Evolutionary conservation across 2,888 invertebrate species (phyloP), one percentile per base, ranked within the genome.

Genomic region (Sialis lutaria): DNA sequence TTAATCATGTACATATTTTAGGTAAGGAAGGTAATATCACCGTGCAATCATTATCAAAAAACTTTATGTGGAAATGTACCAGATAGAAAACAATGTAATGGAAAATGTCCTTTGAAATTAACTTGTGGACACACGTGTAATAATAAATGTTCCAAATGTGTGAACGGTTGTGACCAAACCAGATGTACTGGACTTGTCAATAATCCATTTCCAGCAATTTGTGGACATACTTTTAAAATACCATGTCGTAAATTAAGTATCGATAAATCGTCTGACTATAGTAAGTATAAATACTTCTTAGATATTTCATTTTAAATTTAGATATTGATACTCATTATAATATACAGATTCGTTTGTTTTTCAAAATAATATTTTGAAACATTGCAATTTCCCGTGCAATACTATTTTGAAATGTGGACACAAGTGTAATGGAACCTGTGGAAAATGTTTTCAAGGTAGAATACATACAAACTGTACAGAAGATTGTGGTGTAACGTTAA

Each of bases 381-480:
- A 22, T 51, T 77, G 78, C 57, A 45, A 48, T 2, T 60, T 55
- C 49, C 63, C 68, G 8, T 78, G 78, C 57, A 51, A 46, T 6
- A 53, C 43, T 35, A 40, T 51, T 47, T 60, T 77, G 48, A 52
- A 57, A 34, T 77, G 77, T 57, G 60, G 54, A 0, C 76, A 77
- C 60, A 34, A 43, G 22, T 77, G 77, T 57, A 52, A 52, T 5
- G 76, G 77, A 33, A 63, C 65, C 6, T 78, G 78, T 60, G 66
- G 71, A 4, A 51, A 57, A 42, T 81, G 81, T 60, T 58, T 53
- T 34, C 73, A 73, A 56, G 77, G 77, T 39, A 68, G 77, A 6
- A 59, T 81, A 47, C 82, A 82, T 59, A 56, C 54, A 48, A 62
- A 69, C 13, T 82, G 81, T 60, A 51, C 53, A 34, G 64, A 70